Base-by-base conservation (phyloP, 2,888 invertebrate species). In the Agrotis puta region DNA sequence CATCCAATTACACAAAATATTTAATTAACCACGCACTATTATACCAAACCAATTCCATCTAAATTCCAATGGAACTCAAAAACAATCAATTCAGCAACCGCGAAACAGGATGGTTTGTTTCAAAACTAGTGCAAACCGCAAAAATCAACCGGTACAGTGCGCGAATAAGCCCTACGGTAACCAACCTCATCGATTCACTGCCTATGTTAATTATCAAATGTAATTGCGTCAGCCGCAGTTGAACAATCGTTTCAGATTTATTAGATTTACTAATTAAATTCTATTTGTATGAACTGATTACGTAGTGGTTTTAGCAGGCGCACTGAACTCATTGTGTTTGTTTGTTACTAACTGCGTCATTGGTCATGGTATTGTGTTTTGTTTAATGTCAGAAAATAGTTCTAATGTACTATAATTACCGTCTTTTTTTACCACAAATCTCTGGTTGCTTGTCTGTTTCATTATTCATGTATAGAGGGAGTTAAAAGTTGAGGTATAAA, bases 181-280 rank as follows among this genome's bases (percentile, higher is more conserved):
- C 77, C 71, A 61, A 64, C 63, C 57, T 69, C 50, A 68, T 70
- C 65, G 71, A 78, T 73, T 54, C 51, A 51, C 63, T 65, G 61
- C 47, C 56, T 53, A 64, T 74, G 72, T 73, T 82, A 77, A 85
- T 82, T 84, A 82, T 71, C 75, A 71, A 82, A 77, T 79, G 79
- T 73, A 81, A 81, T 81, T 81, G 70, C 54, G 62, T 57, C 62
- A 53, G 59, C 68, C 80, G n/a, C 81, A 75, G 62, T 43, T 56
- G 74, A 59, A 63, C 75, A 57, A 68, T 67, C 53, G 62, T 53
- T 79, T 56, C 51, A 24, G 61, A 78, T 80, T 63, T 69, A 56
- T 64, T 56, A 43, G 80, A 61, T 64, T 56, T 33, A 53, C 64
- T 63, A 62, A 75, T 81, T 70, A 56, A 80, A 56, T 80, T 64